A percentile compares a stretch with the other conserved stretches of the same genome.
These are phyloP conservation scores for Cryptomyrus ogoouensis DNA, from an alignment of 2,113 vertebrate species.

Conservation along the genomic window DNA sequence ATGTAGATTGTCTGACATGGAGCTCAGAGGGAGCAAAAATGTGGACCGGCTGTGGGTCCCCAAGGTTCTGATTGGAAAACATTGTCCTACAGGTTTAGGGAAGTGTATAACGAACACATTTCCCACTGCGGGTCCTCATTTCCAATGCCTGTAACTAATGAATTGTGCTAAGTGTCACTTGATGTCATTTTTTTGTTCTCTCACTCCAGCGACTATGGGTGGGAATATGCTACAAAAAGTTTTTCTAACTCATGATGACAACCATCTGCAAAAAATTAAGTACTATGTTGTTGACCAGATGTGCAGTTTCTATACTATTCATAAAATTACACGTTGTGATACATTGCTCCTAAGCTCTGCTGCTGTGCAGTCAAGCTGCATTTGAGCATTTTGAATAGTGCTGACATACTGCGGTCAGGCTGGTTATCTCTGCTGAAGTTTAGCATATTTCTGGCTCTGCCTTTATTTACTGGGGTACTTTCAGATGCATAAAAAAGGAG, in stretches of 20 bases:
- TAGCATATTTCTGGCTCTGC: slow-evolving; percentile 13
- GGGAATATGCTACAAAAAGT: background rate
- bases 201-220: background rate
- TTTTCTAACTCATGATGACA: background rate
- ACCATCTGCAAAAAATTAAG: background rate
- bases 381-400: slow-evolving; percentile 3
- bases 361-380: background rate
- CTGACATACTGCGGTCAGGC: background rate
- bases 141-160: background rate
- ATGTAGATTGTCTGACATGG: too few species aligned
- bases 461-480: slow-evolving; percentile 36
- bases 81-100: background rate
- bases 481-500: slow-evolving; percentile 27
- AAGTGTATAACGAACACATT: background rate
- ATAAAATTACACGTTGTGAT: background rate
- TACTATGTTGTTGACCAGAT: background rate
- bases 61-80: background rate
- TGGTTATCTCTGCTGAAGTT: background rate
- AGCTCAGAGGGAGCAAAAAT: background rate
- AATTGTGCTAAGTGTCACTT: background rate
- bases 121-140: background rate
- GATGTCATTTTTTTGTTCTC: background rate
- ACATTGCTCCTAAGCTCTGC: background rate
- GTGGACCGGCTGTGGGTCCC: background rate
- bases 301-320: background rate